Conservation (phyloP, 2,888 invertebrate genomes). For the Philaethria dido region DNA sequence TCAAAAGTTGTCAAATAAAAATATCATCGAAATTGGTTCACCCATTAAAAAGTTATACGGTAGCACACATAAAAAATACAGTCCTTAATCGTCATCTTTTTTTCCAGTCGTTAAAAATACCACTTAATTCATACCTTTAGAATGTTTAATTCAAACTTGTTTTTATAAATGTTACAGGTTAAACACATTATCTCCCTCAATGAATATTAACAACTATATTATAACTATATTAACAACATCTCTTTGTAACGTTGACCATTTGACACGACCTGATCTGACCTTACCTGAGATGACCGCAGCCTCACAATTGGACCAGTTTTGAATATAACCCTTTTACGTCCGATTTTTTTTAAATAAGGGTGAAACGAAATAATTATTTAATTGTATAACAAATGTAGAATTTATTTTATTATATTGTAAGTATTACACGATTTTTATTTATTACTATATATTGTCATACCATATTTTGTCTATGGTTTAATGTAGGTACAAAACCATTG, state of each 20-base stretch:
- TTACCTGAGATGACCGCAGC: conserved; percentile 44
- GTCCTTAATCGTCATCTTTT: too few relatives aligned
- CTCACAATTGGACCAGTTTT: conserved; percentile 38
- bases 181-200: conserved; percentile 12
- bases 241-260: conserved; percentile 30
- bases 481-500: too few relatives aligned
- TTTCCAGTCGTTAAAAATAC: neutral
- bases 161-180: conserved; percentile 3
- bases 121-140: neutral
- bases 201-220: neutral
- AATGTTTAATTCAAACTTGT: neutral
- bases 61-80: too few relatives aligned
- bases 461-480: too few relatives aligned
- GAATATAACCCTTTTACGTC: neutral
- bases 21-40: too few relatives aligned
- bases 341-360: neutral
- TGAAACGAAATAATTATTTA: neutral
- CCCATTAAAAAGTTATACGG: too few relatives aligned
- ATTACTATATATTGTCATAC: too few relatives aligned
- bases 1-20: too few relatives aligned
- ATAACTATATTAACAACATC: conserved; percentile 30
- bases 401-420: neutral
- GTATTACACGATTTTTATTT: too few relatives aligned
- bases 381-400: neutral
- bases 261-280: conserved; percentile 35